Evolutionary conservation across 2,888 invertebrate species (phyloP), one percentile per base, ranked within the genome.

Genomic region (Chrysomela aeneicollis): DNA sequence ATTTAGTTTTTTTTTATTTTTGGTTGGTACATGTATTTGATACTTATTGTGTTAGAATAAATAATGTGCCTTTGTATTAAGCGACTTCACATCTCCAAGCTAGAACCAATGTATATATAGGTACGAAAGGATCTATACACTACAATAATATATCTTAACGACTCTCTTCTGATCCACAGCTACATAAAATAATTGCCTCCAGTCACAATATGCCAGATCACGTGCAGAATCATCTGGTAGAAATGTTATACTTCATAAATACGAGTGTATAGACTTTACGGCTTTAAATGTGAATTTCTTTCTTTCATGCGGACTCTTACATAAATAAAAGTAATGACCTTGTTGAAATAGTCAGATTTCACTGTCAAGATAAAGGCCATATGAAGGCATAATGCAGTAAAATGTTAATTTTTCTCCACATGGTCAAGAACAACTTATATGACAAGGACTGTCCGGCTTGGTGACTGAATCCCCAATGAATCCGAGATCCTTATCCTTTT

Each of bases 321-420:
- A 62, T 62, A 35, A 62, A 62, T 62, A 55, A 62, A 57, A 47
- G 54, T 17, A 32, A 62, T 49, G 52, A 46, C 47, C 55, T 52
- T 37, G 62, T 22, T 55, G 62, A 62, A 62, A 62, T 54, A 51
- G 35, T 62, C 62, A 57, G 62, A 62, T 62, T 62, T 62, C 62
- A 35, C 35, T 54, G 49, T 57, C 54, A n/a, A 47, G 62, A 62
- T 62, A 62, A 62, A 47, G 57, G 18, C 46, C 30, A 51, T 46
- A 62, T 50, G 57, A 26, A 51, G 55, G 51, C 62, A 62, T 54
- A 62, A 60, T 51, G 52, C 53, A 35, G 60, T 35, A 21, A 52
- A 62, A 54, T 55, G 54, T 55, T 62, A 54, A 62, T 62, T 62
- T 30, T 55, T 47, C 42, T 46, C 57, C 57, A 12, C 57, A 46